phyloP scores from a whole-genome alignment of 2,113 vertebrate genomes.

The Promerops cafer region DNA sequence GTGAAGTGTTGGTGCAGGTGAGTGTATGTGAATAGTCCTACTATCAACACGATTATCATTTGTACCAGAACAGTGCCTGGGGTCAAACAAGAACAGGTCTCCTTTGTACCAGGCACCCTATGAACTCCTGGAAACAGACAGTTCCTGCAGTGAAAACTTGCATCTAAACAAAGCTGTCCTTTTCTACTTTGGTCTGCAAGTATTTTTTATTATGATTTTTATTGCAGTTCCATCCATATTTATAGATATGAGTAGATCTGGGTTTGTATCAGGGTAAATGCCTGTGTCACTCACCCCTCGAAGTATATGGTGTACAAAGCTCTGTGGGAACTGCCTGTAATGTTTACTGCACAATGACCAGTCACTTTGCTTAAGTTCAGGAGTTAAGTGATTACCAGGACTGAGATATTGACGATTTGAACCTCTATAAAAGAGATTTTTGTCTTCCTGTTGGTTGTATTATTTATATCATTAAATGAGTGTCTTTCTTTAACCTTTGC shows the following conservation, averaged over 20 bases:
- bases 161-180: neutral
- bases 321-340: neutral
- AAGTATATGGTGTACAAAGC: neutral
- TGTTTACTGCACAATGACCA: neutral
- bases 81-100: neutral
- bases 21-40: neutral
- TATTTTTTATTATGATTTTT: neutral
- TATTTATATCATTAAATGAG: neutral
- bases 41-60: neutral
- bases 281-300: accelerated
- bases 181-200: neutral
- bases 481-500: neutral
- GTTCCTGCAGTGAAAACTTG: neutral
- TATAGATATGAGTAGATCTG: neutral
- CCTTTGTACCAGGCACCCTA: neutral
- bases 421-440: conserved; percentile 3
- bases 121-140: neutral
- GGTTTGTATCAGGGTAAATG: neutral
- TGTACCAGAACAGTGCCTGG: neutral
- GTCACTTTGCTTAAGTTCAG: neutral
- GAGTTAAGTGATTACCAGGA: neutral
- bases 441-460: conserved; percentile 4
- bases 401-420: neutral
- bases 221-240: neutral
- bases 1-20: neutral